These are phyloP conservation scores for Elmis aenea DNA, from an alignment of 2,888 invertebrate species.

Conservation along the genomic window DNA sequence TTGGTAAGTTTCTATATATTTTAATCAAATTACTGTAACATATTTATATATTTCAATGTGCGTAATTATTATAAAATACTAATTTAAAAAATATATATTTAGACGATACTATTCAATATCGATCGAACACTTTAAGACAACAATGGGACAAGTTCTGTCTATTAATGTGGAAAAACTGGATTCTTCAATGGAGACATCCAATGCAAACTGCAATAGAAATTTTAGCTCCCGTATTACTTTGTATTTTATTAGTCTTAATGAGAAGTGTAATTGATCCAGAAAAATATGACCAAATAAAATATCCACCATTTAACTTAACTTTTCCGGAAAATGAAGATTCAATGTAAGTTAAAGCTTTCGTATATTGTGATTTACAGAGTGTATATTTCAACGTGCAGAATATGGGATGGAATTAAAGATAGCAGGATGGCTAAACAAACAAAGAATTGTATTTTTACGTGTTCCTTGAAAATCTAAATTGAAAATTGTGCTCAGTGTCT, in stretches of 20 bases:
- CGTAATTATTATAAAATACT: too few relatives aligned
- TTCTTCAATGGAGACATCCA: constrained; percentile 67
- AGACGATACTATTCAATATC: too few relatives aligned
- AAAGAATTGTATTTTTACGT: too few relatives aligned
- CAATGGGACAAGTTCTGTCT: constrained; percentile 52
- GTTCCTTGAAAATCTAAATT: too few relatives aligned
- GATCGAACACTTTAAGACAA: too few relatives aligned
- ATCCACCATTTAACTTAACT: constrained; percentile 35
- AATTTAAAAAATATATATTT: too few relatives aligned
- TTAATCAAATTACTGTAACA: too few relatives aligned
- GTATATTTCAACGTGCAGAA: not conserved
- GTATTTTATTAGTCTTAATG: constrained; percentile 63
- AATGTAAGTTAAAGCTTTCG: constrained; percentile 4
- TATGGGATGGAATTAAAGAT: too few relatives aligned
- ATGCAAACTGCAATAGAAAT: constrained; percentile 62
- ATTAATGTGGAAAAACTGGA: constrained; percentile 77
- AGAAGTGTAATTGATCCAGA: constrained; percentile 61
- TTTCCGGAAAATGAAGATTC: constrained; percentile 5
- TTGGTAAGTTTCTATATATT: too few relatives aligned
- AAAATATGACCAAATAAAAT: constrained; percentile 36
- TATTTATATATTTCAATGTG: too few relatives aligned
- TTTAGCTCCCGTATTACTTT: constrained; percentile 59
- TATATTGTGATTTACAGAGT: not conserved
- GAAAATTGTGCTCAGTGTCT: too few relatives aligned
- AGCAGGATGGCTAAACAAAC: too few relatives aligned